These are phyloP conservation scores for Acholoe squamosa DNA, from an alignment of 2,888 invertebrate genomes.

Conservation along the genomic window DNA sequence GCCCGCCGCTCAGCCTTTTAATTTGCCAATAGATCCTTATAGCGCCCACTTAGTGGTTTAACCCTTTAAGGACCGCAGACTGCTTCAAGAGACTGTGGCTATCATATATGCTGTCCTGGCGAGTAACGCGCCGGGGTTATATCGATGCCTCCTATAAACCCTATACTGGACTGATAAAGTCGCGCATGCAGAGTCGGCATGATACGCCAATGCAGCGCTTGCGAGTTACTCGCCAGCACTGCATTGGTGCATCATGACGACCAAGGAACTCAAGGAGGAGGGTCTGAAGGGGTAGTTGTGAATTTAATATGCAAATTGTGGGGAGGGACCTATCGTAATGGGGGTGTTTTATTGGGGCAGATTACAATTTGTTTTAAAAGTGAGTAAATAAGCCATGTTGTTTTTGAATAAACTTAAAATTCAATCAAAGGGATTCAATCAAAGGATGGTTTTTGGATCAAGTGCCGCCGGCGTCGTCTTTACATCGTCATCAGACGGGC, in stretches of 20 bases:
- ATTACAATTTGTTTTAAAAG: not conserved
- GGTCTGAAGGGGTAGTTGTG: not conserved
- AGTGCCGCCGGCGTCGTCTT: not conserved
- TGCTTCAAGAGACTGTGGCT: no score
- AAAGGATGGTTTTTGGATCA: conserved; percentile 7
- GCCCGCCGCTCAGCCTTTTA: conserved; percentile 2
- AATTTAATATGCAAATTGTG: conserved; percentile 6
- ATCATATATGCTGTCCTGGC: no score
- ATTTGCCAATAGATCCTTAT: conserved; percentile 50
- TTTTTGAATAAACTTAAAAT: not conserved
- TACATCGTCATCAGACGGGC: not conserved
- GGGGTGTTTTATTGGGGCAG: not conserved
- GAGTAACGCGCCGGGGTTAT: no score
- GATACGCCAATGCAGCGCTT: no score
- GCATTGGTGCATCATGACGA: not conserved
- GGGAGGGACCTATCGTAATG: not conserved
- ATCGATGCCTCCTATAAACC: no score
- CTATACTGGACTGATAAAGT: no score
- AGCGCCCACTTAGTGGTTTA: conserved; percentile 40
- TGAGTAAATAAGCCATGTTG: not conserved
- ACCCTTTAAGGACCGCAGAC: no score
- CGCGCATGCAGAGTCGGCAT: no score
- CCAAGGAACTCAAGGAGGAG: not conserved
- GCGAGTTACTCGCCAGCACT: no score
- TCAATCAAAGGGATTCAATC: not conserved